Percentiles rank a stretch among this genome's conserved stretches.
Evolutionary conservation across 2,888 invertebrate species (phyloP).

Genomic region (Eretmocerus hayati): DNA sequence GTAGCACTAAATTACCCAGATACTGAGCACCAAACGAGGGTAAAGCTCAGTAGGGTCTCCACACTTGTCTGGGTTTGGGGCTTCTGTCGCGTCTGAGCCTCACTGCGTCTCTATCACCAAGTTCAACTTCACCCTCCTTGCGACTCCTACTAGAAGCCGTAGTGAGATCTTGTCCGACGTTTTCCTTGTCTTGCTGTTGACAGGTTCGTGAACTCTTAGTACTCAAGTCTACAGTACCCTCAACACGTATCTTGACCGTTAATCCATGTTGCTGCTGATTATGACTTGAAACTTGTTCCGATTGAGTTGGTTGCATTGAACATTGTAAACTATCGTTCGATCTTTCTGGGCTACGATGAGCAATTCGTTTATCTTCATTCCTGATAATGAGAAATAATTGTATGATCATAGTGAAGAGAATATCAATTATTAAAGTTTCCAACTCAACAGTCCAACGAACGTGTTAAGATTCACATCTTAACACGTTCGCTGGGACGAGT

Average conservation of each 20-base stretch:
- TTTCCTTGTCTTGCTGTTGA: slow-evolving; percentile 38
- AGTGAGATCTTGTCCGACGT: slow-evolving; percentile 42
- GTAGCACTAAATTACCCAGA: no score
- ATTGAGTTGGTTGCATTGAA: no score
- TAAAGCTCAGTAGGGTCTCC: slow-evolving; percentile 40
- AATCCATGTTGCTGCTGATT: slow-evolving; percentile 25
- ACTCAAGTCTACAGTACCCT: slow-evolving; percentile 43
- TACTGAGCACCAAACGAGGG: not conserved
- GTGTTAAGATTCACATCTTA: not conserved
- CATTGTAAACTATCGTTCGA: no score
- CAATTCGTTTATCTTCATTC: slow-evolving; percentile 18
- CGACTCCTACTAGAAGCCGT: slow-evolving; percentile 30
- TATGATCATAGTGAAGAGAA: no score
- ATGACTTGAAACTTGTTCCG: not conserved
- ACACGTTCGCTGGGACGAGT: not conserved
- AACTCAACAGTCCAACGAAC: not conserved
- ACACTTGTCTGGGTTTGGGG: slow-evolving; percentile 44
- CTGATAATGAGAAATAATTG: slow-evolving; percentile 1
- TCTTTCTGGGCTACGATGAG: no score
- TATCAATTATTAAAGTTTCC: no score
- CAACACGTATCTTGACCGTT: slow-evolving; percentile 40
- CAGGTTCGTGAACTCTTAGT: slow-evolving; percentile 31
- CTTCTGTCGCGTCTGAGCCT: slow-evolving; percentile 39
- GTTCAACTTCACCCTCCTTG: slow-evolving; percentile 38
- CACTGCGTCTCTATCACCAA: slow-evolving; percentile 32